Evolutionary conservation across 2,888 invertebrate genomes (phyloP).

Genomic region (Dusona sp.): DNA sequence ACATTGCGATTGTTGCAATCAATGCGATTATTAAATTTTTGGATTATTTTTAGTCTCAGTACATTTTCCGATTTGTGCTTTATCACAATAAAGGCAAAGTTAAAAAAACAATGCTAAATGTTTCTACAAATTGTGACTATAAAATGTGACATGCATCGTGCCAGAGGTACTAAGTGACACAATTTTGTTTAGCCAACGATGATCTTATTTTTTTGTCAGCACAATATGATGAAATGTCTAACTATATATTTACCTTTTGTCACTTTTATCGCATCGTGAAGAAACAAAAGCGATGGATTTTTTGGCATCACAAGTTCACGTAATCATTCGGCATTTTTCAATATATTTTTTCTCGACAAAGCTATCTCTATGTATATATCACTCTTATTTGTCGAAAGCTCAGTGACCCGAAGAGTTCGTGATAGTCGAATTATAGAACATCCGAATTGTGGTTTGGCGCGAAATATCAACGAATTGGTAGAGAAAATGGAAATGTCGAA

Average conservation of each 20-base stretch:
- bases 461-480: slow-evolving; percentile 4
- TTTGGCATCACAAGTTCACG: not conserved
- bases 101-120: not conserved
- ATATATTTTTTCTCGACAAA: not conserved
- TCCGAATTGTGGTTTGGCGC: slow-evolving; percentile 6
- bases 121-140: not conserved
- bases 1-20: too few species aligned
- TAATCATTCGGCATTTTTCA: not conserved
- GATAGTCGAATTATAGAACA: slow-evolving; percentile 36
- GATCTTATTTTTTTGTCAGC: not conserved
- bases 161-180: not conserved
- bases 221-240: not conserved
- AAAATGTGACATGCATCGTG: not conserved
- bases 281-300: too few species aligned
- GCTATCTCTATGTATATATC: not conserved
- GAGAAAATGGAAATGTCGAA: slow-evolving; percentile 13
- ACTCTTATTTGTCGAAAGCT: slow-evolving; percentile 37
- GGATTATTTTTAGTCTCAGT: too few species aligned
- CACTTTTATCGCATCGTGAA: not conserved
- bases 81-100: too few species aligned
- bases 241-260: slow-evolving; percentile 8
- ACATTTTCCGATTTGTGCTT: too few species aligned
- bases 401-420: slow-evolving; percentile 43
- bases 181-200: not conserved
- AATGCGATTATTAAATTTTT: too few species aligned